Conservation (phyloP, 2,797 vertebrate genomes). For the Tokudaia muenninki region DNA sequence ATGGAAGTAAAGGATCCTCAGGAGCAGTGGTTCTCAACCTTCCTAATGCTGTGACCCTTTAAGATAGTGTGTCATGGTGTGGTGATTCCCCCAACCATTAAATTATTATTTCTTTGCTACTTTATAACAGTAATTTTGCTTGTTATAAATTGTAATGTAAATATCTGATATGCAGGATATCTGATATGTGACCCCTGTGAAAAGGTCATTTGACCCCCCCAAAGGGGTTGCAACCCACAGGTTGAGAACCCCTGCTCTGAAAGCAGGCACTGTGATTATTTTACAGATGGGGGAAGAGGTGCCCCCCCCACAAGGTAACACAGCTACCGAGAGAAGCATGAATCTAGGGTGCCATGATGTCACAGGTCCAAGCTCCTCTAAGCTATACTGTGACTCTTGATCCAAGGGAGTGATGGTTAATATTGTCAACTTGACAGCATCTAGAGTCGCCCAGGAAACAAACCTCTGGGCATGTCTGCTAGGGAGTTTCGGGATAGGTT, state of each 20-base stretch:
- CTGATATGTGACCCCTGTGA: not conserved
- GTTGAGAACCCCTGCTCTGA: not conserved
- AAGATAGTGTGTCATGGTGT: not conserved
- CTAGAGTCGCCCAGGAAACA: not conserved
- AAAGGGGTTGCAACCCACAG: not conserved
- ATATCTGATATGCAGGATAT: not conserved
- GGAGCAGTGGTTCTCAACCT: not conserved
- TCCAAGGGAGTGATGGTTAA: not conserved
- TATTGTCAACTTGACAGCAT: not conserved
- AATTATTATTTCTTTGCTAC: not conserved
- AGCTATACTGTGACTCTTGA: not conserved
- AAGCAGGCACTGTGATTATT: not conserved
- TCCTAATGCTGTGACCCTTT: not conserved
- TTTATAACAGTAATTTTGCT: not conserved
- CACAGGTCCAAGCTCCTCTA: not conserved
- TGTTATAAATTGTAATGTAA: not conserved
- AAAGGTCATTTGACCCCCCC: not conserved
- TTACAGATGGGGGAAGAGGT: not conserved
- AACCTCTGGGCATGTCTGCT: not conserved
- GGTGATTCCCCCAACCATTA: not conserved
- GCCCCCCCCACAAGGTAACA: not conserved
- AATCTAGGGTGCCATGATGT: not conserved
- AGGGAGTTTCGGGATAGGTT: not conserved
- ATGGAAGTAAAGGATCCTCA: not conserved
- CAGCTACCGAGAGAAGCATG: not conserved